Evolutionary conservation across 2,113 vertebrate species (phyloP).

Genomic region (Rhinichthys klamathensis): DNA sequence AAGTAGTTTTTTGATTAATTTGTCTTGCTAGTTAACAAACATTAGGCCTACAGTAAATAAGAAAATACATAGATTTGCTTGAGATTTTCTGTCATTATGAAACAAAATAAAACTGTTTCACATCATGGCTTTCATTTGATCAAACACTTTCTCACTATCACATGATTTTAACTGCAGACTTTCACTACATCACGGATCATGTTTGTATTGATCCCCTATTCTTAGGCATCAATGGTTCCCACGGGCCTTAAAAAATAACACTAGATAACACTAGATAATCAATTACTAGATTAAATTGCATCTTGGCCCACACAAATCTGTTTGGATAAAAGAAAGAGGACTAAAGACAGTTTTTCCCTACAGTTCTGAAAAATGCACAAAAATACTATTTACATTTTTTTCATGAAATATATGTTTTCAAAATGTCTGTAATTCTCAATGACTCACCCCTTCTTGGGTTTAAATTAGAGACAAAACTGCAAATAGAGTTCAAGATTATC

Average conservation of each 20-base stretch:
- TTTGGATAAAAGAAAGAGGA: background rate
- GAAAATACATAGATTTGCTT: background rate
- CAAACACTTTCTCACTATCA: background rate
- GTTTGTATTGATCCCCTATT: background rate
- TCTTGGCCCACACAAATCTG: background rate
- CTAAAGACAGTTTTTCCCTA: background rate
- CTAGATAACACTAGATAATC: background rate
- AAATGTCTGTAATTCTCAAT: background rate
- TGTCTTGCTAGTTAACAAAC: background rate
- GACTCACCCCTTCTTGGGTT: background rate
- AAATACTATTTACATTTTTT: too few relatives aligned
- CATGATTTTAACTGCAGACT: background rate
- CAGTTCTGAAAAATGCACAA: background rate
- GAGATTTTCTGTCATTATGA: background rate
- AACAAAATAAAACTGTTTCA: background rate
- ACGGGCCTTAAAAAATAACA: background rate
- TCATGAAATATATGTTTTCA: background rate
- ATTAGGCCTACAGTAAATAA: background rate
- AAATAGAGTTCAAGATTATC: background rate
- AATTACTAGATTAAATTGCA: background rate
- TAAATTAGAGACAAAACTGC: background rate
- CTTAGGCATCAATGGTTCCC: conserved; percentile 3
- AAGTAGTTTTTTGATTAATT: background rate
- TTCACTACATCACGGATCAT: background rate
- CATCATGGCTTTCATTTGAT: background rate